Base-by-base conservation (phyloP, 2,888 invertebrate genomes). In the Troides oblongomaculatus region DNA sequence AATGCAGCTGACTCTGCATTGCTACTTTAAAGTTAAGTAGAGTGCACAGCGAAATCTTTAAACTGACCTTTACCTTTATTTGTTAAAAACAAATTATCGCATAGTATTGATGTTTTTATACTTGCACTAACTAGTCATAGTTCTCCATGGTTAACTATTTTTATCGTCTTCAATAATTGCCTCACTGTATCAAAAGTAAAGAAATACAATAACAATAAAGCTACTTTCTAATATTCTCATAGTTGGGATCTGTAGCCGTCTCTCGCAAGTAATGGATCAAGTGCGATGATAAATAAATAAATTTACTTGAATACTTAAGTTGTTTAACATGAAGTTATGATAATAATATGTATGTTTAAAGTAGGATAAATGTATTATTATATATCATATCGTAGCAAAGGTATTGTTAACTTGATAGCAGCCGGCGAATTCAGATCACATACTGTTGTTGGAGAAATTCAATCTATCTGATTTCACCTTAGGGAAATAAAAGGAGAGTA, bases 1-100 rank as follows among this genome's bases (percentile, higher is more conserved):
- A 36, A 36, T 25, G 58, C 46, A 68, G 58, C 50, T 56, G 30
- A 43, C 63, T 46, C 58, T 59, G 68, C 58, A 58, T 59, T 36
- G 36, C 59, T 10, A 68, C 39, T 58, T 58, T 63, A 59, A 23
- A 21, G 62, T 62, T 18, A 58, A 58, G 36, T 18, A 8, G 39
- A 17, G 39, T 61, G 18, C n/a, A 18, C 17, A 36, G n/a, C 7
- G 10, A 39, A 39, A 61, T 10, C 30, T 30, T 23, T 53, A 8
- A 53, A 53, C n/a, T n/a, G 53, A 7, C 14, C 14, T 12, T 46
- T n/a, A 12, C 18, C 18, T 53, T 53, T 53, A n/a, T 53, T n/a
- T 5, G 6, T n/a, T n/a, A 6, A 53, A 8, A 2, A 53, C n/a
- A 53, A 18, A 2, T 21, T 21, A 53, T 53, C 6, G 7, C n/a